Conservation (phyloP, 2,113 vertebrate genomes). For the Nansenia antarctica region DNA sequence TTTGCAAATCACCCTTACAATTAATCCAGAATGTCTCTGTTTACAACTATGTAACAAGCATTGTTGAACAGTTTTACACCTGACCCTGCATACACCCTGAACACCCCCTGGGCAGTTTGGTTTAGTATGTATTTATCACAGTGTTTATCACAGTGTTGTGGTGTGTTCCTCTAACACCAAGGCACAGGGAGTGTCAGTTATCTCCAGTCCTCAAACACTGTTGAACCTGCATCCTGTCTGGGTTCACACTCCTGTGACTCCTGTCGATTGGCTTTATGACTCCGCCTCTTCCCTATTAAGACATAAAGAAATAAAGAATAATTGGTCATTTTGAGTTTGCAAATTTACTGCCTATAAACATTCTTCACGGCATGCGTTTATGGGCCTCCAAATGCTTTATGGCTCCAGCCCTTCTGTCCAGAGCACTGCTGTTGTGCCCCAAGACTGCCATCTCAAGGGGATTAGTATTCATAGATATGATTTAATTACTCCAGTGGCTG, state of each 20-base stretch:
- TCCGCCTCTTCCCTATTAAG: not conserved
- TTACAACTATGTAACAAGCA: no score
- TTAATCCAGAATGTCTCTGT: no score
- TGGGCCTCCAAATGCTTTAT: conserved; percentile 1
- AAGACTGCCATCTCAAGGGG: not conserved
- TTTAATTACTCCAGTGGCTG: conserved; percentile 33
- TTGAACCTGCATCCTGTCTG: not conserved
- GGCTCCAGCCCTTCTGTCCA: not conserved
- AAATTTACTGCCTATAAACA: conserved; percentile 21
- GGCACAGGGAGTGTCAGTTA: not conserved
- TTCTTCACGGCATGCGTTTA: conserved; percentile 5
- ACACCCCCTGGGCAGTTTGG: no score
- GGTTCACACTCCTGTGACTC: not conserved
- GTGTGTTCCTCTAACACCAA: not conserved
- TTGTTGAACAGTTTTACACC: no score
- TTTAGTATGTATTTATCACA: no score
- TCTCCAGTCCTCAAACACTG: not conserved
- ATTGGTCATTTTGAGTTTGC: conserved; percentile 19
- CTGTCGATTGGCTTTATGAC: not conserved
- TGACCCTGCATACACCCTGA: no score
- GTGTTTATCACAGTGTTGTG: not conserved
- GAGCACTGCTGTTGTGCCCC: not conserved
- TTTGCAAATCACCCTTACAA: no score
- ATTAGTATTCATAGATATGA: conserved; percentile 28
- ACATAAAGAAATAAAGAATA: conserved; percentile 4